Evolutionary conservation across 64 coral and sea anemone genomes (phyloP).

Genomic region (Dendronephthya gigantea): DNA sequence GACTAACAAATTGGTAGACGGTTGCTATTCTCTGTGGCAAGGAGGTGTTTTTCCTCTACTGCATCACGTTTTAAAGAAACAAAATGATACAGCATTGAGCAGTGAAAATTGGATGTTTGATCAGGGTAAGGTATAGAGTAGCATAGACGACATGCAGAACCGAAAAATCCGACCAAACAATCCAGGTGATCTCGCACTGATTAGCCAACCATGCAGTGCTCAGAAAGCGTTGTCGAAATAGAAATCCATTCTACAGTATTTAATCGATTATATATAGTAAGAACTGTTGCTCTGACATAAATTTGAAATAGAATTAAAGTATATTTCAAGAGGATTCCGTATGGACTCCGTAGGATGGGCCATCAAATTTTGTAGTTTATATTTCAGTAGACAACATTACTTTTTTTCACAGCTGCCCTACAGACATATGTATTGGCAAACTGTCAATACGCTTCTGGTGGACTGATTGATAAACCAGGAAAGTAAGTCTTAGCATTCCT

Average conservation of each 20-base stretch:
- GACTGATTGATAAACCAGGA: constrained; percentile 91
- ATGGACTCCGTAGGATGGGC: neutral
- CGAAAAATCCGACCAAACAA: no score
- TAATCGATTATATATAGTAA: no score
- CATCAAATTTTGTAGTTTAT: neutral
- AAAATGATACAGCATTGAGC: constrained; percentile 42
- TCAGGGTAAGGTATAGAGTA: constrained; percentile 38
- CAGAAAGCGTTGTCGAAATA: no score
- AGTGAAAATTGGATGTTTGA: constrained; percentile 94
- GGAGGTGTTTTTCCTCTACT: constrained; percentile 88
- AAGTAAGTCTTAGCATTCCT: constrained; percentile 27
- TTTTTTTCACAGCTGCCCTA: constrained; percentile 32
- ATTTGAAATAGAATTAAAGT: no score
- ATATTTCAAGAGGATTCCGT: neutral
- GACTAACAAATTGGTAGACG: constrained; percentile 97
- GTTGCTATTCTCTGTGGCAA: constrained; percentile 99
- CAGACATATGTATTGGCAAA: constrained; percentile 79
- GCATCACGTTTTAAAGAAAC: constrained; percentile 57
- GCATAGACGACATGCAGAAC: neutral
- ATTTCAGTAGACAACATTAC: neutral
- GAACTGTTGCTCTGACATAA: no score
- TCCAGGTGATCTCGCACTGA: no score
- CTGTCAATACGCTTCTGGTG: constrained; percentile 76
- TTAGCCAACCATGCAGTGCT: no score
- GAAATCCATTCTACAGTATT: no score